Base-by-base conservation (phyloP, 2,113 vertebrate genomes). In the Saccopteryx bilineata region DNA sequence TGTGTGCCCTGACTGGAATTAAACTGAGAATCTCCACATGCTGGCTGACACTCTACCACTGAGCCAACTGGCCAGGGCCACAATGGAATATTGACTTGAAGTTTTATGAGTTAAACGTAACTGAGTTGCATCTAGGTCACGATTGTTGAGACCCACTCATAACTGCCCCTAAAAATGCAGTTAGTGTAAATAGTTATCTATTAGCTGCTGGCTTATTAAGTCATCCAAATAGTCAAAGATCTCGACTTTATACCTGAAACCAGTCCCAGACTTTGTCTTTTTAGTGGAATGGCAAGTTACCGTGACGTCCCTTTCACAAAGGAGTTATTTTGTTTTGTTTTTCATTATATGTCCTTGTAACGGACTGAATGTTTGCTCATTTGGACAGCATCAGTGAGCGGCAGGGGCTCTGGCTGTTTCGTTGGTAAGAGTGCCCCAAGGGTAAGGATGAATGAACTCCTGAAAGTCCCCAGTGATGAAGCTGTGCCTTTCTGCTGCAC, bases 401-500 rank as follows among this genome's bases (percentile, higher is more conserved):
- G 13, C 8, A 8, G 4, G 58, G 31, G 19, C 26, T 66, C 48
- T 14, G 33, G 50, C 46, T 1, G 0, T 46, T 19, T 61, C 19
- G 15, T 50, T 15, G 17, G 6, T 71, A 54, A 68, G 6, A 56
- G 5, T 46, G 19, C 24, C 52, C 19, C 18, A 7, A 31, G 13
- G 33, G 28, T 68, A 48, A 83, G 58, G 66, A 18, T 2, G 28
- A 89, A 72, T 0, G 63, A 85, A 31, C 50, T 48, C 11, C 10
- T 31, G 17, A 28, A 54, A 48, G 60, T 87, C 24, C 50, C 26
- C 31, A 3, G 19, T 8, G 4, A 66, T 12, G 28, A 9, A 14
- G 6, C 0, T 15, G 54, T 5, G 10, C 15, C 58, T 15, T n/a
- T 60, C 2, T 0, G n/a, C 0, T 14, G 4, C 7, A 3, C 12